These are phyloP conservation scores for Drosophila suboccidentalis DNA, from an alignment of 2,888 invertebrate species.

Conservation along the genomic window DNA sequence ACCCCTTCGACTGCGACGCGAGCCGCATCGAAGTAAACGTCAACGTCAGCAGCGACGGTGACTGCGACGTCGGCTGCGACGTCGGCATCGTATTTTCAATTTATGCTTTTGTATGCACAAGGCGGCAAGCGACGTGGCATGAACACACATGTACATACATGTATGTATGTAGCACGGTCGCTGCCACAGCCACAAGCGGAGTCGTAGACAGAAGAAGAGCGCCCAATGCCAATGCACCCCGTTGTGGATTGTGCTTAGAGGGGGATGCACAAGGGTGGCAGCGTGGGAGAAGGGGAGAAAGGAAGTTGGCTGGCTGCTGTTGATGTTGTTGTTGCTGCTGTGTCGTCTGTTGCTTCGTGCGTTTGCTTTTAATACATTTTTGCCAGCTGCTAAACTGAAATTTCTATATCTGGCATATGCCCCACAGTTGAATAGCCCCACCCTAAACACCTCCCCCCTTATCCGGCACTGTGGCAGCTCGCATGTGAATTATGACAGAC, in stretches of 20 bases:
- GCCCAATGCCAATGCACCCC: constrained; percentile 70
- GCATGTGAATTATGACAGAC: constrained; percentile 82
- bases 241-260: constrained; percentile 46
- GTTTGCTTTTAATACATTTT: constrained; percentile 77
- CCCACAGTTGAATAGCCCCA: constrained; percentile 24
- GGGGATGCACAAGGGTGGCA: constrained; percentile 34
- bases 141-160: constrained; percentile 35
- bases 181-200: constrained; percentile 20
- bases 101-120: constrained; percentile 72
- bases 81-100: constrained; percentile 73
- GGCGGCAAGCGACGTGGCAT: constrained; percentile 44
- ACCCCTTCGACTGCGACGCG: constrained; percentile 64
- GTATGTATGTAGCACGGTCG: constrained; percentile 1
- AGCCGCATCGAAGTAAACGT: constrained; percentile 19
- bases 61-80: constrained; percentile 46
- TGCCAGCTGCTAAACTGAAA: constrained; percentile 72
- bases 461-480: constrained; percentile 28
- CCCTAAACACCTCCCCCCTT: background rate
- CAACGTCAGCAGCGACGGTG: constrained; percentile 30
- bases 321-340: constrained; percentile 41
- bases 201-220: constrained; percentile 39
- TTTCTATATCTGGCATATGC: constrained; percentile 49
- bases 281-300: constrained; percentile 4
- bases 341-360: constrained; percentile 60
- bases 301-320: constrained; percentile 14